Percentiles rank a stretch among this genome's conserved stretches.
phyloP scores from a whole-genome alignment of 2,888 invertebrate species.

The Nowickia ferox region DNA sequence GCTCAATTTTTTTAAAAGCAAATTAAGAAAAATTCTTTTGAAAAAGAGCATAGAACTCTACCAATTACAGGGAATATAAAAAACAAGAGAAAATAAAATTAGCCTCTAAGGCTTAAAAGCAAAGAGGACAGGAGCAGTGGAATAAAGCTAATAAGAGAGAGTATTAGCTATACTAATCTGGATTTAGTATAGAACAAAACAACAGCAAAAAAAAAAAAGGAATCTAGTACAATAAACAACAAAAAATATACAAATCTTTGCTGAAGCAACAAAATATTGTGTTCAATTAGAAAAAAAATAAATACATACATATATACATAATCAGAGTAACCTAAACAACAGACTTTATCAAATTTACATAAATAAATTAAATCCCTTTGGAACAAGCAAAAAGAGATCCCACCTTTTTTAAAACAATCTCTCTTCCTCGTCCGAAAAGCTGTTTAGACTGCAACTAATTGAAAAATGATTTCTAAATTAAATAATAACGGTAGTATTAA shows the following conservation, averaged over 20 bases:
- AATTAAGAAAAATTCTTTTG: constrained; percentile 10
- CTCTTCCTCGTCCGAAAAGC: constrained; percentile 15
- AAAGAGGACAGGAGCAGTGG: not conserved
- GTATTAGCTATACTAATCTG: not conserved
- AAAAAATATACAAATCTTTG: constrained; percentile 69
- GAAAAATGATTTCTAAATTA: constrained; percentile 66
- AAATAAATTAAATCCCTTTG: constrained; percentile 11
- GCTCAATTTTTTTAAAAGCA: constrained; percentile 37
- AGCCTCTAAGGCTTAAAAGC: constrained; percentile 16
- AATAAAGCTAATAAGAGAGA: constrained; percentile 18
- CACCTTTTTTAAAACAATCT: constrained; percentile 35
- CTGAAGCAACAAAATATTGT: constrained; percentile 65
- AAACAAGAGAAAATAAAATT: not conserved
- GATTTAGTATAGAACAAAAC: constrained; percentile 6
- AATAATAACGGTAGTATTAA: constrained; percentile 48
- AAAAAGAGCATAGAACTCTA: constrained; percentile 14
- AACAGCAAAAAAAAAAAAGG: constrained; percentile 25
- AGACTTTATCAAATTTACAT: constrained; percentile 22
- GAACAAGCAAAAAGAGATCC: constrained; percentile 29
- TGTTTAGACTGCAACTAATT: constrained; percentile 7
- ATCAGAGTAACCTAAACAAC: constrained; percentile 33
- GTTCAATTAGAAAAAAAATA: constrained; percentile 65
- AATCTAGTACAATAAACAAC: constrained; percentile 65
- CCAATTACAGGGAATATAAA: constrained; percentile 5
- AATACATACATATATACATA: not conserved